phyloP scores from a whole-genome alignment of 2,797 vertebrate species.

The Mormyrops boulengeri region DNA sequence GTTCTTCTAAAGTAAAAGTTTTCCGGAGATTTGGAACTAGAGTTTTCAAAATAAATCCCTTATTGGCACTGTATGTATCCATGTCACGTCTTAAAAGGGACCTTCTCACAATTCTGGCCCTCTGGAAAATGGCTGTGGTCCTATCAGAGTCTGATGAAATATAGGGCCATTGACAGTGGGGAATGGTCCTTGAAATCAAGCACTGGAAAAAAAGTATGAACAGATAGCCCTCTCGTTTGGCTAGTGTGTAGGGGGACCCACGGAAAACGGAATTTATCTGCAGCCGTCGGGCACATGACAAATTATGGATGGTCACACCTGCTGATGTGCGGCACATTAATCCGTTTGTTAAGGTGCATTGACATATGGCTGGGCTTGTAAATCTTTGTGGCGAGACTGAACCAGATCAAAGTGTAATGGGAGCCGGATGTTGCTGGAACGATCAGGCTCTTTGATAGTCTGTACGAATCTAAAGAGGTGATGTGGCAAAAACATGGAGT shows the following conservation, averaged over 20 bases:
- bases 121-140: background rate
- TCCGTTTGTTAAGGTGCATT: constrained; percentile 6
- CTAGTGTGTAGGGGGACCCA: background rate
- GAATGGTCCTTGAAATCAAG: constrained; percentile 3
- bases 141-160: constrained; percentile 4
- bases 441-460: background rate
- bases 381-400: background rate
- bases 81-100: background rate
- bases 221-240: background rate
- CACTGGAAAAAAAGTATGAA: background rate
- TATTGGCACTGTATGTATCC: background rate
- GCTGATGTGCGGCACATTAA: background rate
- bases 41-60: background rate
- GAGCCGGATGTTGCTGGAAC: background rate
- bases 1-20: background rate
- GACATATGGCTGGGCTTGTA: background rate
- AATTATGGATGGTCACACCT: background rate
- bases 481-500: background rate
- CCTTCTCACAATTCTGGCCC: background rate
- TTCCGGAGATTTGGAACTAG: background rate
- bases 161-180: background rate
- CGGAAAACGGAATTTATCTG: background rate
- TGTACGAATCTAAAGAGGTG: background rate
- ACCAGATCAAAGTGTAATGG: background rate
- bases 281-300: background rate